These are phyloP conservation scores for Ctenodactylus gundi DNA, from an alignment of 2,113 vertebrate species.

Conservation along the genomic window DNA sequence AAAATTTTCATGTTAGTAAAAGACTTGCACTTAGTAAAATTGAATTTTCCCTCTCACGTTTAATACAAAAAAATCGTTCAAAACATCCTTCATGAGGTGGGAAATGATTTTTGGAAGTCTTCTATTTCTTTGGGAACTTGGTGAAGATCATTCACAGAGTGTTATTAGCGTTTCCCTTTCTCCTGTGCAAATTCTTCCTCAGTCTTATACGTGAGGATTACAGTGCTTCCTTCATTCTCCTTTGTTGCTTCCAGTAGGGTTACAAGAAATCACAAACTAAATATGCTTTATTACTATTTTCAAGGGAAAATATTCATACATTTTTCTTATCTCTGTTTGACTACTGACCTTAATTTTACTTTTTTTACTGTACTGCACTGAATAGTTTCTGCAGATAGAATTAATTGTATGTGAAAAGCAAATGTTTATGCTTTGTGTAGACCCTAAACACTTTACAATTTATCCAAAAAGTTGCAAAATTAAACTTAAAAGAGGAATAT, in stretches of 20 bases:
- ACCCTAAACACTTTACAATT: background rate
- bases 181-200: background rate
- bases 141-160: background rate
- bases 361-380: background rate
- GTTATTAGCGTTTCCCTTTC: background rate
- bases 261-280: background rate
- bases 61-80: background rate
- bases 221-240: background rate
- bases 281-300: background rate
- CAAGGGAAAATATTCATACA: background rate
- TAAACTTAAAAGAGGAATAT: background rate
- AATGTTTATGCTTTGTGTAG: background rate
- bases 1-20: too few relatives aligned
- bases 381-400: background rate
- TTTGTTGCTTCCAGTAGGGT: background rate
- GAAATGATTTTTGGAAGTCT: background rate
- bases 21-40: too few relatives aligned
- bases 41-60: background rate
- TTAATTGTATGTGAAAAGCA: background rate
- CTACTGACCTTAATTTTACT: background rate
- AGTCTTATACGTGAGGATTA: fast-evolving
- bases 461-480: background rate
- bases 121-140: background rate
- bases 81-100: background rate
- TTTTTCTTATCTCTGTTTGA: background rate